These are phyloP conservation scores for Peromyscus maniculatus DNA, from an alignment of 2,113 vertebrate genomes.

Conservation along the genomic window DNA sequence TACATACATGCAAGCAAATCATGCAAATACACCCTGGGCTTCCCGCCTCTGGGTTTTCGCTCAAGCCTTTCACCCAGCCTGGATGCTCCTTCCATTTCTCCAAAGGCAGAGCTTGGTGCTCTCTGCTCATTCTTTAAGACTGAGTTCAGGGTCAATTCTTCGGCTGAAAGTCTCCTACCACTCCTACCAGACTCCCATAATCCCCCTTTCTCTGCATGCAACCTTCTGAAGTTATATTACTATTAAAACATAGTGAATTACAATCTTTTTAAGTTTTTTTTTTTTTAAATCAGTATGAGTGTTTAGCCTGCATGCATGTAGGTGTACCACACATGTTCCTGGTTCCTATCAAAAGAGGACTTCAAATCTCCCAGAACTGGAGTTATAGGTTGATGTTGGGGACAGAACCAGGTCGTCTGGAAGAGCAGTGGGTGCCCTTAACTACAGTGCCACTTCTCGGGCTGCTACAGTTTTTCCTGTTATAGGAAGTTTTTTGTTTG, in stretches of 20 bases:
- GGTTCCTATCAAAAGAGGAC: not conserved
- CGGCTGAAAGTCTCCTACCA: not conserved
- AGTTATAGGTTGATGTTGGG: not conserved
- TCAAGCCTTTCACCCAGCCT: not conserved
- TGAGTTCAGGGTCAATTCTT: not conserved
- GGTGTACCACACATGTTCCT: too few relatives aligned
- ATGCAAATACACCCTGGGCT: not conserved
- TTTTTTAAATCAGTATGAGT: not conserved
- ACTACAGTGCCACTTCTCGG: not conserved
- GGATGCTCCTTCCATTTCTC: not conserved
- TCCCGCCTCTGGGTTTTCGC: not conserved
- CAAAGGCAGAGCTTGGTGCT: not conserved
- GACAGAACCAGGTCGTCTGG: not conserved
- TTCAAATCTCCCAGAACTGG: not conserved
- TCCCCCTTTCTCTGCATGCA: not conserved
- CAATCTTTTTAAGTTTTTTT: not conserved
- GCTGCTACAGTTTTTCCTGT: not conserved
- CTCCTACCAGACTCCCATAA: not conserved
- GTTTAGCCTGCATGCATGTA: not conserved
- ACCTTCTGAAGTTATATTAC: not conserved
- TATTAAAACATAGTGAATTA: not conserved
- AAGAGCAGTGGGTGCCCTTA: not conserved
- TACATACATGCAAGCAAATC: not conserved
- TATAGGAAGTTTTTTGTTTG: not conserved
- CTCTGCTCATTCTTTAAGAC: not conserved